phyloP scores from a whole-genome alignment of 2,888 invertebrate species.

The Pogonocherus hispidulus region DNA sequence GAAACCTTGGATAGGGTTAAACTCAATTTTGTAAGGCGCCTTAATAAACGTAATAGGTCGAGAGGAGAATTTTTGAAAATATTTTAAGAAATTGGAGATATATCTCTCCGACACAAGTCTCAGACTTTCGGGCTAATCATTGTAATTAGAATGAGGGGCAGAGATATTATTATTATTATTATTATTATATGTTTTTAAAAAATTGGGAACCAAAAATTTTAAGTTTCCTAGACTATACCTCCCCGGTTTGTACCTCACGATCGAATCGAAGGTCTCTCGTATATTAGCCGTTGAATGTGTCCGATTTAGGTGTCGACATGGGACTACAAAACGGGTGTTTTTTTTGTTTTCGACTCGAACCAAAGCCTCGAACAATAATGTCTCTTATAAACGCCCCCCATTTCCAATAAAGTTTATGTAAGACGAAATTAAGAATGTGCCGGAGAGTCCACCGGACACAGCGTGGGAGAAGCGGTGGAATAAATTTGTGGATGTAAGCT shows the following conservation, averaged over 20 bases:
- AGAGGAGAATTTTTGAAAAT: no score
- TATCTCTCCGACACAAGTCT: no score
- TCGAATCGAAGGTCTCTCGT: constrained; percentile 47
- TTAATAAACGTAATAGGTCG: no score
- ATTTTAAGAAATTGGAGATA: no score
- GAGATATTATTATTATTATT: no score
- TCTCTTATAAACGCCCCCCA: constrained; percentile 41
- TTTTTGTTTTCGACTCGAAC: constrained; percentile 35
- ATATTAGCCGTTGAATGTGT: constrained; percentile 49
- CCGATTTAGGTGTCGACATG: constrained; percentile 52
- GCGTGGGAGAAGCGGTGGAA: not conserved
- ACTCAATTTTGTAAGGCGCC: no score
- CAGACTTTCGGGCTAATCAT: no score
- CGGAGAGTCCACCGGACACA: not conserved
- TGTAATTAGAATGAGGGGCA: no score
- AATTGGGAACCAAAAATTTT: no score
- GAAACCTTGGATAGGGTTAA: no score
- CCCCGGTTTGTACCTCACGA: constrained; percentile 35
- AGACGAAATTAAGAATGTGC: constrained; percentile 12
- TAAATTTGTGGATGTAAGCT: not conserved
- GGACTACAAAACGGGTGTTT: constrained; percentile 40
- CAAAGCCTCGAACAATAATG: constrained; percentile 48
- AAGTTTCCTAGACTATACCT: no score
- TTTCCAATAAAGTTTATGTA: constrained; percentile 32
- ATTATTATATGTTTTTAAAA: no score